Conservation (phyloP, 2,888 invertebrate genomes). For the Anticlea derivata region DNA sequence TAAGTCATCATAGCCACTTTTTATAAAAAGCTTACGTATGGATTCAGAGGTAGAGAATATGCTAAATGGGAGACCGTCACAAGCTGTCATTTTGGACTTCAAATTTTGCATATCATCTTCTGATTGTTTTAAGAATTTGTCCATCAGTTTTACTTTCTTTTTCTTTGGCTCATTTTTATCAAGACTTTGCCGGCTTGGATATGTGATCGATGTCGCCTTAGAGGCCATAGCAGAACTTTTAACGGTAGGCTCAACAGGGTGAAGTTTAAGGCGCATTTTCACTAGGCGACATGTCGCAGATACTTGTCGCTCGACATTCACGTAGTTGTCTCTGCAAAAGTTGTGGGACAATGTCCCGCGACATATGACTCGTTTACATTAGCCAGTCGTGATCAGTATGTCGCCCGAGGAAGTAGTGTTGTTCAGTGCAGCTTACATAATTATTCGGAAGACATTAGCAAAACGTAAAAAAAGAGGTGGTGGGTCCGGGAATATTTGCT, state of each 20-base stretch:
- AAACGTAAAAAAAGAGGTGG: constrained; percentile 31
- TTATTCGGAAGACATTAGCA: constrained; percentile 28
- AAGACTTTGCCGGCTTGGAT: neutral
- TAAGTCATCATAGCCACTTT: neutral
- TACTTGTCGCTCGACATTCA: constrained; percentile 25
- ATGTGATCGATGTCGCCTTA: neutral
- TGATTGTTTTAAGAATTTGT: neutral
- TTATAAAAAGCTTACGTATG: neutral
- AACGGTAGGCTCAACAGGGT: neutral
- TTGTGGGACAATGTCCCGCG: no score
- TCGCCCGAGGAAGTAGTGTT: constrained; percentile 17
- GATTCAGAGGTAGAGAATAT: neutral
- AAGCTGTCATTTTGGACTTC: neutral
- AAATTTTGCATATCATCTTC: neutral
- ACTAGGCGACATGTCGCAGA: constrained; percentile 27
- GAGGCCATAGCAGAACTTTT: neutral
- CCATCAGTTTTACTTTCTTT: neutral
- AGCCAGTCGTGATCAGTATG: constrained; percentile 17
- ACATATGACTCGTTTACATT: neutral
- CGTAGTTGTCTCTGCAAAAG: neutral
- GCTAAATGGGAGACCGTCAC: neutral
- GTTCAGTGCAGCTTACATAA: constrained; percentile 2
- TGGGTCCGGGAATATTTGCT: constrained; percentile 27
- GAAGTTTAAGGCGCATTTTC: constrained; percentile 2
- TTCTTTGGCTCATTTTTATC: neutral